These are phyloP conservation scores for Fregetta grallaria DNA, from an alignment of 2,113 vertebrate genomes.

Conservation along the genomic window DNA sequence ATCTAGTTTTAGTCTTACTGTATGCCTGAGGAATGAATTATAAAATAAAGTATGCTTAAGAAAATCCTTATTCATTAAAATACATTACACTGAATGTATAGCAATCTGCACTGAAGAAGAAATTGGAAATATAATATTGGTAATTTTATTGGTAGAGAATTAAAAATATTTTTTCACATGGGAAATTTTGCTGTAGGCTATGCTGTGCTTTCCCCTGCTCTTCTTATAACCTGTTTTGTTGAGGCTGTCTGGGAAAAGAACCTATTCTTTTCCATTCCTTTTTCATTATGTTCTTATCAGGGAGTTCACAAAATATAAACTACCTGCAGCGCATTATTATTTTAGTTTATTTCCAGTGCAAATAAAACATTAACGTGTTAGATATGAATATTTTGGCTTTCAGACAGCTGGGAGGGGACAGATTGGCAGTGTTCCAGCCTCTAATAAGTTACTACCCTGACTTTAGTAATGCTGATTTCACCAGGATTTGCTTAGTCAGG, in stretches of 20 bases:
- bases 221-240: background rate
- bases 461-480: background rate
- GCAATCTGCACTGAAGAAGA: background rate
- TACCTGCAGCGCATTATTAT: background rate
- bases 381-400: background rate
- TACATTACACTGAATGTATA: background rate
- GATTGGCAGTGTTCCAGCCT: background rate
- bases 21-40: conserved; percentile 19
- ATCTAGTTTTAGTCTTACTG: background rate
- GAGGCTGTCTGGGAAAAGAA: background rate
- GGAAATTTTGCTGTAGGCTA: background rate
- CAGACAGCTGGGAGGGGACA: background rate
- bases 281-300: conserved; percentile 25
- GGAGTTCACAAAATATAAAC: conserved; percentile 29
- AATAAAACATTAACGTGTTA: background rate
- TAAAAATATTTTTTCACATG: background rate
- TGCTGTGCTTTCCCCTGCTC: background rate
- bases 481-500: background rate
- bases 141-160: conserved; percentile 13
- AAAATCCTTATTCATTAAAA: conserved; percentile 30
- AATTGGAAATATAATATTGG: background rate
- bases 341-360: conserved; percentile 26
- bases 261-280: background rate
- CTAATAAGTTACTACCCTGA: background rate
- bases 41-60: conserved; percentile 15